Evolutionary conservation across 2,797 vertebrate genomes (phyloP).

Genomic region (Pagetopsis macropterus): DNA sequence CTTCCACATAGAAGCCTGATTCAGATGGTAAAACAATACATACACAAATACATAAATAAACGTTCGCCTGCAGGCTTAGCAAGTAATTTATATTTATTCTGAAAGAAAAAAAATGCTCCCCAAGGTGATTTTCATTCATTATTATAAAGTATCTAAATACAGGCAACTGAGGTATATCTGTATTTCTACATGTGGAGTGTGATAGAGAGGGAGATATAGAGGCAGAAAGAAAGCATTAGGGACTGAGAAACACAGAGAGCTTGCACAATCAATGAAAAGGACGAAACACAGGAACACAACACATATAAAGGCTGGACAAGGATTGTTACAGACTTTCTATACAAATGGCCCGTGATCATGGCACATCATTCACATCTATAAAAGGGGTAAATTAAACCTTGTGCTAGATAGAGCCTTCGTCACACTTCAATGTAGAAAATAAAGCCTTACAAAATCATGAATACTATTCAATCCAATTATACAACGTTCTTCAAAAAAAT

Average conservation of each 20-base stretch:
- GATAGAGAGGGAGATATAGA: slow-evolving; percentile 9
- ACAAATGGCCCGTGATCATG: slow-evolving; percentile 25
- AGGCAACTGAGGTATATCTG: slow-evolving; percentile 87
- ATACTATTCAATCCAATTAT: slow-evolving; percentile 16
- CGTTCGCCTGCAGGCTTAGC: slow-evolving; percentile 14
- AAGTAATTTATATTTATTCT: slow-evolving; percentile 81
- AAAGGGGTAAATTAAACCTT: slow-evolving; percentile 27
- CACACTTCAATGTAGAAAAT: slow-evolving; percentile 42
- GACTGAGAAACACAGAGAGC: slow-evolving; percentile 19
- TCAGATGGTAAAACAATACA: slow-evolving; percentile 11
- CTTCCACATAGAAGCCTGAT: neutral
- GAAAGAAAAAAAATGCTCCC: slow-evolving; percentile 65
- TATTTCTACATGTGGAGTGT: slow-evolving; percentile 72
- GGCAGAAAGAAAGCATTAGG: slow-evolving; percentile 23
- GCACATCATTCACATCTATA: slow-evolving; percentile 34
- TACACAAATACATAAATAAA: slow-evolving; percentile 8
- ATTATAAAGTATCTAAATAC: slow-evolving; percentile 85
- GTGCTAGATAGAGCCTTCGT: slow-evolving; percentile 10
- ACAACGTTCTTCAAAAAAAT: slow-evolving; percentile 37
- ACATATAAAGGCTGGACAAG: slow-evolving; percentile 18
- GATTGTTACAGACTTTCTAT: slow-evolving; percentile 28
- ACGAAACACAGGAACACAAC: slow-evolving; percentile 11
- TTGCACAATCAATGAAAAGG: slow-evolving; percentile 21
- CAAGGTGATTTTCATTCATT: slow-evolving; percentile 76
- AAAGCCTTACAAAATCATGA: slow-evolving; percentile 20